Base-by-base conservation (phyloP, 1,140 invertebrate genomes). In the Zaprionus ghesquierei region DNA sequence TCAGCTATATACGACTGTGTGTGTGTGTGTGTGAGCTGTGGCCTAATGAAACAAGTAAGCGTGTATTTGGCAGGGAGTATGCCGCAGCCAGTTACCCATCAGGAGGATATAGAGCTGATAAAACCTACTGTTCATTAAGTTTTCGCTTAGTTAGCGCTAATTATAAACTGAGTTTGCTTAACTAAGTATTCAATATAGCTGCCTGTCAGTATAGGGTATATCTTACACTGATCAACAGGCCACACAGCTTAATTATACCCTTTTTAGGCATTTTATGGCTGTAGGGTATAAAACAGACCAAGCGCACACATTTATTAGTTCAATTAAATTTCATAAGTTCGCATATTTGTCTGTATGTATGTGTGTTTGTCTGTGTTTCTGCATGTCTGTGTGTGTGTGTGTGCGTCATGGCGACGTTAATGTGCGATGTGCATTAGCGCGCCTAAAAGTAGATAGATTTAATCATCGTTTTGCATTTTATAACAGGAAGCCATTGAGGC, bases 271-370 rank as follows among this genome's bases (percentile, higher is more conserved):
- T 25, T 53, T 66, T 27, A 66, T 71, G 62, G 15, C 18, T 44
- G n/a, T 33, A 59, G 69, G 62, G 62, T 71, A 76, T 58, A 51
- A 62, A 66, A 66, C 38, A 55, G 35, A n/a, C n/a, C 51, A 33
- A 63, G 49, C 69, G 29, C 60, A 69, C 56, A 46, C 35, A 76
- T 89, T 89, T 87, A 87, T 87, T 79, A 84, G 75, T 77, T 77
- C 79, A 87, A 87, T 87, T 89, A 87, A 89, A 87, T 89, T 87
- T 89, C 73, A 81, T 79, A 75, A 72, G 79, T 73, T 75, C 49
- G 41, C 63, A 60, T 68, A 58, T 76, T 53, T 59, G 15, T 66
- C 27, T 54, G 59, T 59, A 35, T 27, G 51, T 23, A 44, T 72
- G 18, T 46, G 29, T 65, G 27, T 62, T 10, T 55, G 18, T 61